phyloP scores from a whole-genome alignment of 2,888 invertebrate species.

The Dascillus cervinus region DNA sequence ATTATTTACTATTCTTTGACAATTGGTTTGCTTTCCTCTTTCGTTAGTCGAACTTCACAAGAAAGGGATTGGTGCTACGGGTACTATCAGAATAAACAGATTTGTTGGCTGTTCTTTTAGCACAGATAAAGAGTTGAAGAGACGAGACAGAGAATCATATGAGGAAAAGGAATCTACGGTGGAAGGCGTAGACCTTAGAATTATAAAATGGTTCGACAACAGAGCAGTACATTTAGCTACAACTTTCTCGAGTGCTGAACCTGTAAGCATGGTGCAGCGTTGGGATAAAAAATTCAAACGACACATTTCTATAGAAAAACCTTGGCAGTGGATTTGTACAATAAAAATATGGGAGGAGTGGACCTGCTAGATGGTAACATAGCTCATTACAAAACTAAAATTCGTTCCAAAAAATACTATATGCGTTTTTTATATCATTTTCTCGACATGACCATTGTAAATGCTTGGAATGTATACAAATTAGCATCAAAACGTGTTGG shows the following conservation, averaged over 20 bases:
- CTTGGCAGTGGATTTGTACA: constrained; percentile 1
- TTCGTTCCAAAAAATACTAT: constrained; percentile 11
- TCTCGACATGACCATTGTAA: neutral
- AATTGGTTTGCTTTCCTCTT: neutral
- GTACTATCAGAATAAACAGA: constrained; percentile 18
- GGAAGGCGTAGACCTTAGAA: constrained; percentile 1
- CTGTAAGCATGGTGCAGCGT: neutral
- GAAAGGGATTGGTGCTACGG: constrained; percentile 14
- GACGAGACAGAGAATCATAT: neutral
- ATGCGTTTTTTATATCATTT: constrained; percentile 7
- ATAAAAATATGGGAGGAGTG: constrained; percentile 4
- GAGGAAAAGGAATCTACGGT: constrained; percentile 1
- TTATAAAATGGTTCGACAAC: constrained; percentile 3
- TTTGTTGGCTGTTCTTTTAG: constrained; percentile 9
- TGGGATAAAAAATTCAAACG: neutral
- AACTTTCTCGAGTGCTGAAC: constrained; percentile 1
- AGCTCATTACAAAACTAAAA: constrained; percentile 1
- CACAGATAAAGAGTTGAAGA: constrained; percentile 2
- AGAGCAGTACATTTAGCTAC: constrained; percentile 1
- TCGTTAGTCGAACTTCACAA: constrained; percentile 3
- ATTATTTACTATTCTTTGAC: constrained; percentile 11
- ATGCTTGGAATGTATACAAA: neutral
- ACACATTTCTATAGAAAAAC: neutral
- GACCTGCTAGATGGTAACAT: constrained; percentile 2
- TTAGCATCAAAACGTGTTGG: neutral